These are phyloP conservation scores for Ciconia nigra DNA, from an alignment of 2,797 vertebrate genomes.

Conservation along the genomic window DNA sequence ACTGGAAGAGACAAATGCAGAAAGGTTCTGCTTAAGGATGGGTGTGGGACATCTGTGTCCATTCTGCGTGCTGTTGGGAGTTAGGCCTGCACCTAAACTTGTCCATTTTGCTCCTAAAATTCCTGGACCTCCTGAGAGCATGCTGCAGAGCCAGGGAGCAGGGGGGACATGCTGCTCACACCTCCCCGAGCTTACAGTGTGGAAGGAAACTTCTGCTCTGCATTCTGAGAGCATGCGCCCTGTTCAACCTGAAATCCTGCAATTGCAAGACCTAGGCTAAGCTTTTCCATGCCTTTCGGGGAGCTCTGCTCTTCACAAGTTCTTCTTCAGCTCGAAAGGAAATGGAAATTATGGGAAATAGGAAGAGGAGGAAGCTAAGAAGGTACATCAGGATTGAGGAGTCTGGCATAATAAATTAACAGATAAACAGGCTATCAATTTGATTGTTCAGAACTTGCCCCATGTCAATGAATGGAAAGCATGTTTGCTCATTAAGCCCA, in stretches of 20 bases:
- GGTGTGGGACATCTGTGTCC: background rate
- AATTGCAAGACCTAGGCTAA: no score
- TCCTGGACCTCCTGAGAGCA: background rate
- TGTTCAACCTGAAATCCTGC: background rate
- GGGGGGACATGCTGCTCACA: background rate
- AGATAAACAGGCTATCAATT: background rate
- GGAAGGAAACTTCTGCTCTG: no score
- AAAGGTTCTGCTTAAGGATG: background rate
- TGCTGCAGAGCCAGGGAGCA: background rate
- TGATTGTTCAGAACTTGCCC: background rate
- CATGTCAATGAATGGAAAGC: background rate
- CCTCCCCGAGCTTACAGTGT: background rate
- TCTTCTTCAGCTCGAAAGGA: background rate
- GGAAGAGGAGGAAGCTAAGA: background rate
- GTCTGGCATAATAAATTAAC: background rate
- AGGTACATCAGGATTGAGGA: background rate
- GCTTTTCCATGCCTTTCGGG: background rate
- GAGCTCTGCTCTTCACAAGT: background rate
- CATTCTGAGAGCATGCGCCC: rapidly evolving
- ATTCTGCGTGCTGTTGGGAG: background rate
- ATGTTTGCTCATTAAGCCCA: background rate
- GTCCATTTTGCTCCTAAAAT: background rate
- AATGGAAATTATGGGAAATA: background rate
- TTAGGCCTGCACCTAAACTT: background rate
- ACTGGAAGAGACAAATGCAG: background rate